Evolutionary conservation across 1,140 invertebrate species (phyloP).

Genomic region (Pogonus chalceus): DNA sequence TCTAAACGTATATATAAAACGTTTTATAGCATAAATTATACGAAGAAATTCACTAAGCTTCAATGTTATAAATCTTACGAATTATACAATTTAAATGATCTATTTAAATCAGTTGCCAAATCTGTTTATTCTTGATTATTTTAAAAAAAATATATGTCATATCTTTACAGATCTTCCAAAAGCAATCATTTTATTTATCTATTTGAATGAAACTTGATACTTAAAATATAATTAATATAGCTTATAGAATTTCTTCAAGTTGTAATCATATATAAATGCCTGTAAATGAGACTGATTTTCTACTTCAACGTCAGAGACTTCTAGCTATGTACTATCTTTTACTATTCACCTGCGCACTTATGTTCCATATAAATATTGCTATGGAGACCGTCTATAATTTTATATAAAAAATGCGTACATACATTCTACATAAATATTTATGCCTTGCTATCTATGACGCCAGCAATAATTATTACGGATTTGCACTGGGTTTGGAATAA

Average conservation of each 20-base stretch:
- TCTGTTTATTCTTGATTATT: not conserved
- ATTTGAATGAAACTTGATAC: not conserved
- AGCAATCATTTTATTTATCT: conserved; percentile 1
- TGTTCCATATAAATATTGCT: not conserved
- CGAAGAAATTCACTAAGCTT: too few relatives aligned
- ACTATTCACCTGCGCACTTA: not conserved
- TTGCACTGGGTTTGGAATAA: too few relatives aligned
- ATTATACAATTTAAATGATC: too few relatives aligned
- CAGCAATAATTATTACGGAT: too few relatives aligned
- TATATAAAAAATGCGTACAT: too few relatives aligned
- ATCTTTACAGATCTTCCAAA: not conserved
- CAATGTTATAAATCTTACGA: too few relatives aligned
- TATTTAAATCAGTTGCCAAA: not conserved
- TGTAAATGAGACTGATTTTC: conserved; percentile 36
- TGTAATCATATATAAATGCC: conserved; percentile 17
- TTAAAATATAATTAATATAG: not conserved
- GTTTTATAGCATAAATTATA: too few relatives aligned
- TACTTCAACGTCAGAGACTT: conserved; percentile 19
- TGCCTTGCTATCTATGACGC: too few relatives aligned
- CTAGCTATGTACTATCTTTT: not conserved
- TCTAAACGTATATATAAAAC: not conserved
- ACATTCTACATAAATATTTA: too few relatives aligned
- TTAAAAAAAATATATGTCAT: not conserved
- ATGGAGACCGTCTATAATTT: not conserved
- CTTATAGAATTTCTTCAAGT: conserved; percentile 3